Evolutionary conservation across 53 echinoderm and acorn worm species (phyloP), one percentile per base, ranked within the genome.

Genomic region (Zoroaster sp.): DNA sequence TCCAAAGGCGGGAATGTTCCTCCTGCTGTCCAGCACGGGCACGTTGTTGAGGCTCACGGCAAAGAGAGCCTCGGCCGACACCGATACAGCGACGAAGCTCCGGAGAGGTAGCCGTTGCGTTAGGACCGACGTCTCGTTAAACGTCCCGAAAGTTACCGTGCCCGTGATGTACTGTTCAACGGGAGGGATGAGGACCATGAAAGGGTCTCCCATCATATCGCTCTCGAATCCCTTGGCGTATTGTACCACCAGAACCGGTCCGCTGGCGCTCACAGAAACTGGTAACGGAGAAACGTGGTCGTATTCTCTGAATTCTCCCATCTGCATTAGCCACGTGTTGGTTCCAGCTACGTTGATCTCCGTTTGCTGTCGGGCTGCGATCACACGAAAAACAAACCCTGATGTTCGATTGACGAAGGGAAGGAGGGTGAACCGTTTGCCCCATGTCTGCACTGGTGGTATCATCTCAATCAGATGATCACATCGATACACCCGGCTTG

Each of bases 401-500:
- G 95, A 90, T 32, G 95, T 93, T n/a, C 97, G 88, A 65, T 93
- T 93, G 73, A 92, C 47, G 44, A 97, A 92, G 4, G 97, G 97
- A 75, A 95, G 92, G 5, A 97, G 89, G 43, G 93, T 97, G 82
- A 97, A 97, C 43, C 89, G 83, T 75, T 92, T 95, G 21, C 97
- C 97, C 97, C 97, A 97, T 1, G 97, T 95, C 20, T 87, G 85
- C 54, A 95, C 93, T 0, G 97, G 95, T n/a, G 97, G 97, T 3
- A 97, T 81, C 86, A 92, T 93, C 88, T 97, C 97, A 12, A 95
- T 92, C 34, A 97, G 74, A 81, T 97, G 97, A 69, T 97, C 97
- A 75, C 97, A 97, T 32, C 97, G 85, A 71, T 90, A 92, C 21
- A 93, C 90, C 13, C 73, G 80, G 25, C 70, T 73, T 2, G 97